A percentile compares a stretch with the other conserved stretches of the same genome.
Conservation (phyloP, 2,113 vertebrate species). For the Meriones unguiculatus region DNA sequence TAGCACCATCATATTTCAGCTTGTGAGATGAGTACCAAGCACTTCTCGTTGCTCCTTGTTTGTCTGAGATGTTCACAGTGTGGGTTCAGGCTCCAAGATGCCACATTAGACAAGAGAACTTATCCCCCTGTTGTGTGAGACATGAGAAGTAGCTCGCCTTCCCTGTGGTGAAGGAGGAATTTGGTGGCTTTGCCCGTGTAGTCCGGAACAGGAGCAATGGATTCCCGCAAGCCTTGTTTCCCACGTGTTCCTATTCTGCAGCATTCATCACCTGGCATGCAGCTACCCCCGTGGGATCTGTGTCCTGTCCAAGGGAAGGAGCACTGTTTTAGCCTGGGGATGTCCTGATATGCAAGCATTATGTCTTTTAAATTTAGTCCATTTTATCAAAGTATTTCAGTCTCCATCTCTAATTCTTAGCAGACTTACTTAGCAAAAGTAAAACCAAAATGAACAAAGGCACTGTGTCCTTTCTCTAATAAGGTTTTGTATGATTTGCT, state of each 20-base stretch:
- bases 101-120: not conserved
- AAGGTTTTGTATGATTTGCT: not conserved
- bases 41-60: not conserved
- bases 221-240: not conserved
- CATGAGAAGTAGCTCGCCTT: not conserved
- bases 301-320: not conserved
- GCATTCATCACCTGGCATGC: too few relatives aligned
- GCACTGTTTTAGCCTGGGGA: not conserved
- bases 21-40: not conserved
- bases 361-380: not conserved
- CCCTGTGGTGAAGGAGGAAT: not conserved
- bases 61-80: not conserved
- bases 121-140: not conserved
- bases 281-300: too few relatives aligned
- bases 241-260: not conserved
- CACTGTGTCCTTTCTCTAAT: not conserved
- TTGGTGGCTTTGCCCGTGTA: not conserved
- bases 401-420: not conserved
- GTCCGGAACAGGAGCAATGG: not conserved
- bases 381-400: not conserved
- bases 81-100: not conserved
- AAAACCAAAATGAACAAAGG: not conserved
- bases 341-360: not conserved
- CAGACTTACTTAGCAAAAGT: not conserved
- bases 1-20: not conserved